phyloP scores from a whole-genome alignment of 1,140 invertebrate species.

The Pachypeltis micranthus region DNA sequence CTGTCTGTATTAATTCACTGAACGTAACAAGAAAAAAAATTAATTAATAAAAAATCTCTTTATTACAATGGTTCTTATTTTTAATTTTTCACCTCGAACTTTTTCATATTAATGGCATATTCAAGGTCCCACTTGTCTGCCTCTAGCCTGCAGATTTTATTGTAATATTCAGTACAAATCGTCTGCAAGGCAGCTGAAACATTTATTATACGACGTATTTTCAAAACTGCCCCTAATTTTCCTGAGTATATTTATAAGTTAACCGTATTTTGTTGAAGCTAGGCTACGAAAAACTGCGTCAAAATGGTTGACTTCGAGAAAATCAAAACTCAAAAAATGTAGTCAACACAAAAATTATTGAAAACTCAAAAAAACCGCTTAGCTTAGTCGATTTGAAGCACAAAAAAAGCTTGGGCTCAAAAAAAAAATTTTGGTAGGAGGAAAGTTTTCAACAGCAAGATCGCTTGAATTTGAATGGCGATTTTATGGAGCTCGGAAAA shows the following conservation, averaged over 20 bases:
- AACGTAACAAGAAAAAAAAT: constrained; percentile 4
- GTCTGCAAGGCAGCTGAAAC: constrained; percentile 88
- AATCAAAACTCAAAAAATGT: no score
- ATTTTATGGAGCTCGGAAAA: no score
- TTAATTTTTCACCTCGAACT: constrained; percentile 69
- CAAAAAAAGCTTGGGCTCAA: no score
- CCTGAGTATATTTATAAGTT: not conserved
- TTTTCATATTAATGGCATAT: constrained; percentile 84
- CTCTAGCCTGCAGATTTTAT: constrained; percentile 79
- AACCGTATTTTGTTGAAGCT: no score
- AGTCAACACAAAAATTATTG: no score
- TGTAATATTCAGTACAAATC: constrained; percentile 88
- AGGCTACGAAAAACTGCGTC: no score
- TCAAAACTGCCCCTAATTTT: constrained; percentile 1
- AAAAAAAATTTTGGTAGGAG: not conserved
- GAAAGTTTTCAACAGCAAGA: not conserved
- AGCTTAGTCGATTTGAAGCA: no score
- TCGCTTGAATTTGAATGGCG: no score
- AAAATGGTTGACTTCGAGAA: no score
- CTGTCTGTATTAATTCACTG: not conserved
- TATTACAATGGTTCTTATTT: constrained; percentile 4
- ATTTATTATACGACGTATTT: constrained; percentile 6
- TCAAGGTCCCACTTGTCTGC: constrained; percentile 99
- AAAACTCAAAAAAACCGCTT: no score
- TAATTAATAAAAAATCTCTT: constrained; percentile 1